Evolutionary conservation across 2,888 invertebrate species (phyloP), one percentile per base, ranked within the genome.

Genomic region (Agriotes lineatus): DNA sequence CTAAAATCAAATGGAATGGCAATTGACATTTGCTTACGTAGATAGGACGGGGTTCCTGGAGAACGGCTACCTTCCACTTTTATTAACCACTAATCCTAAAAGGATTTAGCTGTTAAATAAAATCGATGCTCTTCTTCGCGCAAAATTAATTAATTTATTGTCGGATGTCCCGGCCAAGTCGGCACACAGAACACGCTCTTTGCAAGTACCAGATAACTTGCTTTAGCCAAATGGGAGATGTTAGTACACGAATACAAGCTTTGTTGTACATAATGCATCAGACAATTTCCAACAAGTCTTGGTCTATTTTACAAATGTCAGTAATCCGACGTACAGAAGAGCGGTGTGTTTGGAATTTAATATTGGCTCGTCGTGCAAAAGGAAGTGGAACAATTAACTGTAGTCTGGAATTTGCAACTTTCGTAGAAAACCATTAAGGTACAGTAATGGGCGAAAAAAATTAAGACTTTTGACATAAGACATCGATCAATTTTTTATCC

Each of bases 271-370:
- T 68, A 62, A 68, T 68, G 68, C 68, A 68, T 50, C 33, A 68
- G 68, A 68, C 37, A 61, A 54, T 68, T 67, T 68, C 68, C 52
- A 68, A 42, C 68, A 63, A 63, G 62, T 68, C 42, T 63, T 62
- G 68, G 39, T 63, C 68, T 54, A 68, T 68, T 58, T 68, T 68
- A 63, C 62, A 67, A 67, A 67, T 67, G 68, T 57, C 68, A 44
- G 58, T 59, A 57, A 63, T 45, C 58, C 48, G 44, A 67, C 37
- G 52, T 68, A 68, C 50, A 58, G 58, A 57, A 57, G 16, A 14
- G 39, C 9, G 35, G 56, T 63, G 68, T 68, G 68, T 52, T 14
- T 35, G 25, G 68, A 68, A 68, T 68, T 63, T 62, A 63, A 2
- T 45, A 30, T 52, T 37, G 20, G 18, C 61, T 57, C 37, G 2